These are phyloP conservation scores for Harpegnathos saltator DNA, from an alignment of 1,140 invertebrate genomes.

Conservation along the genomic window DNA sequence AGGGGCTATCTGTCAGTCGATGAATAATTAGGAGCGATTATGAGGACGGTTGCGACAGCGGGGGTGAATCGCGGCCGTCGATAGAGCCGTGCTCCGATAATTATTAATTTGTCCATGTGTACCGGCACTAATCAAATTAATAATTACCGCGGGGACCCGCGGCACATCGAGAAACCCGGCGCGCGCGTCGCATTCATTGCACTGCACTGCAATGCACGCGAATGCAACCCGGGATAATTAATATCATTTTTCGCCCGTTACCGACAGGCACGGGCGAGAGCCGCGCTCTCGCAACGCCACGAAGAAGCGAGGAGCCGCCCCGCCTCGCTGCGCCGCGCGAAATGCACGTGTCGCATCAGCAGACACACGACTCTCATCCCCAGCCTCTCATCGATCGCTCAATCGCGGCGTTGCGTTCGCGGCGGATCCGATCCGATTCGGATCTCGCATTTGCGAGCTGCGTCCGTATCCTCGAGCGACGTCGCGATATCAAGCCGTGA, in stretches of 20 bases:
- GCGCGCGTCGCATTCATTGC: not conserved
- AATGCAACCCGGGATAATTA: too few species aligned
- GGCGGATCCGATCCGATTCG: slow-evolving; percentile 24
- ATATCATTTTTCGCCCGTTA: too few species aligned
- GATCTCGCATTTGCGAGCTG: slow-evolving; percentile 36
- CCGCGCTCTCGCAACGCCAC: too few species aligned
- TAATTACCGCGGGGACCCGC: too few species aligned
- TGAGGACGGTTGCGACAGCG: slow-evolving; percentile 23
- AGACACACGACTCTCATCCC: not conserved
- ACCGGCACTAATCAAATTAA: too few species aligned
- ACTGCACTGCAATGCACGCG: not conserved
- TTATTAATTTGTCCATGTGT: not conserved
- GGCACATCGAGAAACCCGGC: too few species aligned
- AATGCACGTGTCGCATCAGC: not conserved
- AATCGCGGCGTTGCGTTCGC: slow-evolving; percentile 35
- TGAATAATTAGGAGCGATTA: slow-evolving; percentile 41
- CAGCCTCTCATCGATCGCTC: slow-evolving; percentile 18
- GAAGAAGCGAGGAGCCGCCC: not conserved
- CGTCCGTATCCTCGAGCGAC: slow-evolving; percentile 36
- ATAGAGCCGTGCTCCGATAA: not conserved
- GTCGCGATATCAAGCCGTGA: slow-evolving; percentile 37
- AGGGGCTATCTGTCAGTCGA: slow-evolving; percentile 6
- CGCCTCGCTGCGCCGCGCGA: too few species aligned
- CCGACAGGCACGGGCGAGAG: too few species aligned
- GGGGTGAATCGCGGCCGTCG: not conserved